A percentile compares a stretch with the other conserved stretches of the same genome.
Evolutionary conservation across 2,113 vertebrate species (phyloP).

Genomic region (Pluvialis apricaria): DNA sequence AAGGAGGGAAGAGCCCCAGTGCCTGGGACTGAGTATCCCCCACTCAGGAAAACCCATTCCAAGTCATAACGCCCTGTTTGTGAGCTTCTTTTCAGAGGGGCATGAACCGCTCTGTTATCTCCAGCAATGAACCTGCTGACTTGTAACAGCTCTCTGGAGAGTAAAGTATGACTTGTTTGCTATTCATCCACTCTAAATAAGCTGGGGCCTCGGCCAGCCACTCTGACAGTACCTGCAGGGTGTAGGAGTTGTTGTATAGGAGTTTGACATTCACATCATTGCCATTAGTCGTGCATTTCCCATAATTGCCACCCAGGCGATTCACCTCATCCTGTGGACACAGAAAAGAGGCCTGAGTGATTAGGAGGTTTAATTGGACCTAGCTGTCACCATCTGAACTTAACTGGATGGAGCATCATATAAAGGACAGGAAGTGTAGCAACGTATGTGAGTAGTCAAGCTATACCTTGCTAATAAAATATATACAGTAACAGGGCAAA

Average conservation of each 20-base stretch:
- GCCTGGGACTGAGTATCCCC: not conserved
- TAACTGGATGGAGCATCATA: not conserved
- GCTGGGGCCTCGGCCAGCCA: not conserved
- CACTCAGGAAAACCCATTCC: not conserved
- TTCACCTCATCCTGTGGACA: slow-evolving; percentile 62
- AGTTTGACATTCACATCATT: slow-evolving; percentile 4
- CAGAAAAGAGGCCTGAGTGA: not conserved
- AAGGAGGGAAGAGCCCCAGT: not conserved
- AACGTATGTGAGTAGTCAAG: accelerated
- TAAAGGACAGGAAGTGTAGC: not conserved
- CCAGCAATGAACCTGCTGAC: not conserved
- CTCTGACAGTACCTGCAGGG: slow-evolving; percentile 52
- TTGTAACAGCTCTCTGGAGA: not conserved
- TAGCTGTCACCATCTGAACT: not conserved
- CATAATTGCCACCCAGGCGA: slow-evolving; percentile 54
- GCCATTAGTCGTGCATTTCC: not conserved
- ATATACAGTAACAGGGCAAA: not conserved
- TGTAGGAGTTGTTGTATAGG: slow-evolving; percentile 65
- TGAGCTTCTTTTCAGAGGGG: not conserved
- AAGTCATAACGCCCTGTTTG: not conserved
- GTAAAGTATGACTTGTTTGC: not conserved
- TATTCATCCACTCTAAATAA: not conserved
- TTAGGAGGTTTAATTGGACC: not conserved
- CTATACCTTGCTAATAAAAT: not conserved
- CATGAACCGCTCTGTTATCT: not conserved